Evolutionary conservation across 2,888 invertebrate genomes (phyloP), one percentile per base, ranked within the genome.

Genomic region (Athripsodes cinereus): DNA sequence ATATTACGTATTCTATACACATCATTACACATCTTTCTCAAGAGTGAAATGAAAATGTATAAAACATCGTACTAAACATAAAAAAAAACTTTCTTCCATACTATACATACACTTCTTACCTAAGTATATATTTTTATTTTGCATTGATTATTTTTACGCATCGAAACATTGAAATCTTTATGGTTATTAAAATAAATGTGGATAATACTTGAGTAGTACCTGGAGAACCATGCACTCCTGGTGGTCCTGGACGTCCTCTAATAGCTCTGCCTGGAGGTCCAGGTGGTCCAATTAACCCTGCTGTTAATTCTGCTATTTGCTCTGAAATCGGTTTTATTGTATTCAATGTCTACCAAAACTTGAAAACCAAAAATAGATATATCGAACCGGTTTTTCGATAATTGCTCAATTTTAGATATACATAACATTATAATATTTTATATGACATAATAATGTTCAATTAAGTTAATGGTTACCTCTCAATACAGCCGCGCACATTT

Each of bases 401-500:
- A 31, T 31, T 31, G 11, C 31, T 8, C 6, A 31, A 31, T 8
- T 8, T 31, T 31, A 11, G 31, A 31, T 31, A 8, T 31, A 6
- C 8, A 8, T 31, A 8, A 11, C 31, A 31, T 8, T 31, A 8
- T 31, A 8, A 46, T 46, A 6, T 46, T 46, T 46, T 5, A 46
- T 13, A 46, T 13, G n/a, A 31, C 31, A 11, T 8, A 46, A 46
- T 8, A 8, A 46, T 46, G 6, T 11, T 16, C 10, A 46, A 11
- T 6, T 16, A n/a, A 13, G 13, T 46, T 46, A 13, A 18, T 11
- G n/a, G 46, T 65, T 74, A 90, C 92, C 90, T 81, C 88, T 81
- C 50, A 93, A 78, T 51, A 93, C 83, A 52, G 84, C 82, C 65
- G 87, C 84, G 69, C 92, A 92, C 66, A 94, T 87, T 65, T 90